Conservation (phyloP, 2,797 vertebrate genomes). For the Sebastes flavidus region DNA sequence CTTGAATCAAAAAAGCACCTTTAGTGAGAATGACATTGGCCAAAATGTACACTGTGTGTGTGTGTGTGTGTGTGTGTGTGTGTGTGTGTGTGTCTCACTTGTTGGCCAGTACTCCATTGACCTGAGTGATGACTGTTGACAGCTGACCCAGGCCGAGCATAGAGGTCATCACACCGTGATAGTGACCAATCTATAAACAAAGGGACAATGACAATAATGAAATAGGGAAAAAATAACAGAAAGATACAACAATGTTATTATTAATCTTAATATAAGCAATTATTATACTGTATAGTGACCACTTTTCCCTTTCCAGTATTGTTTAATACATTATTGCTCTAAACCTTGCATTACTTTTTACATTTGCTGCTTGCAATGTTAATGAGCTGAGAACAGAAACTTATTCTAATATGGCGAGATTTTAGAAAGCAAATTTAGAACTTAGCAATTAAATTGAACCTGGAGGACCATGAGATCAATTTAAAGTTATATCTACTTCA, state of each 20-base stretch:
- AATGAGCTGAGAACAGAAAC: neutral
- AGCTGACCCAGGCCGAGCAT: slow-evolving; percentile 97
- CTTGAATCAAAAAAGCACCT: neutral
- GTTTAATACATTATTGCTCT: neutral
- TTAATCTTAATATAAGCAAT: neutral
- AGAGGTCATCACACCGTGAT: slow-evolving; percentile 97
- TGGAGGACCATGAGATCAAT: neutral
- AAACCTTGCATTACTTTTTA: neutral
- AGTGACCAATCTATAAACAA: slow-evolving; percentile 90
- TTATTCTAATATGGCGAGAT: neutral
- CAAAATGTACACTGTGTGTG: neutral
- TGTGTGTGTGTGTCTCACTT: slow-evolving; percentile 80
- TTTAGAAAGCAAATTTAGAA: neutral
- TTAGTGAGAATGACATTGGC: neutral
- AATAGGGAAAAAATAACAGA: neutral
- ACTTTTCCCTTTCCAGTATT: neutral
- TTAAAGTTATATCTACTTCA: neutral
- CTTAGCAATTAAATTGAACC: neutral
- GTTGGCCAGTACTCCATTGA: slow-evolving; percentile 95
- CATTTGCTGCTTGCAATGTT: neutral
- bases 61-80: neutral
- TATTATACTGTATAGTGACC: neutral
- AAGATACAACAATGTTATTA: neutral
- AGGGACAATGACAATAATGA: neutral
- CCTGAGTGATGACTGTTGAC: slow-evolving; percentile 96